Percentiles rank a stretch among this genome's conserved stretches.
phyloP scores from a whole-genome alignment of 2,888 invertebrate genomes.

The Endomychus coccineus region DNA sequence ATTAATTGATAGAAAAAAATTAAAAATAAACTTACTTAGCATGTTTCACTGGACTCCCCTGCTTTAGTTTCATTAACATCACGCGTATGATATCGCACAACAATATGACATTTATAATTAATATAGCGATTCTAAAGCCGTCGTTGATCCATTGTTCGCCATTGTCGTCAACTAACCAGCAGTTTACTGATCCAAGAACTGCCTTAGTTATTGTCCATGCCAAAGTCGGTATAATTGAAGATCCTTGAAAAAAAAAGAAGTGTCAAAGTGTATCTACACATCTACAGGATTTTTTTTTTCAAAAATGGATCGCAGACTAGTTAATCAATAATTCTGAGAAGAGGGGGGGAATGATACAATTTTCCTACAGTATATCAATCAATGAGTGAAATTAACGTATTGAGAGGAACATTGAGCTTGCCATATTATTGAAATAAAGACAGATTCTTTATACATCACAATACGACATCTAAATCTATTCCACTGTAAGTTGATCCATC shows the following conservation, averaged over 20 bases:
- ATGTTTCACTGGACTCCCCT: slow-evolving; percentile 47
- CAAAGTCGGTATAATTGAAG: slow-evolving; percentile 48
- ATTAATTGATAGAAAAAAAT: slow-evolving; percentile 22
- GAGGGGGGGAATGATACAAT: no score
- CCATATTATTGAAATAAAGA: no score
- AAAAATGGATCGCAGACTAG: no score
- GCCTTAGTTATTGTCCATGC: slow-evolving; percentile 52
- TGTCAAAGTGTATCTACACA: no score
- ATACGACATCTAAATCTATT: no score
- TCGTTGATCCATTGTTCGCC: slow-evolving; percentile 56
- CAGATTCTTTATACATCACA: no score
- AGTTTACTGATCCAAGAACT: slow-evolving; percentile 47
- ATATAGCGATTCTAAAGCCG: slow-evolving; percentile 51
- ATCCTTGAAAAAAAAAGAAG: slow-evolving; percentile 30
- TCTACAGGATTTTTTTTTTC: no score
- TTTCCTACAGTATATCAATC: no score
- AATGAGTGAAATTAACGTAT: no score
- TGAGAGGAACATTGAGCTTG: no score
- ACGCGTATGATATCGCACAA: slow-evolving; percentile 59
- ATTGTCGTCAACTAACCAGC: slow-evolving; percentile 54
- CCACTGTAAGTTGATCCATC: no score
- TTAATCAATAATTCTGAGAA: no score
- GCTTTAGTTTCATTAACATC: slow-evolving; percentile 55
- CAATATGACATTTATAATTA: slow-evolving; percentile 52
- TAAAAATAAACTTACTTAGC: slow-evolving; percentile 33